Conservation (phyloP, 1,140 invertebrate genomes). For the Meloidogyne exigua region DNA sequence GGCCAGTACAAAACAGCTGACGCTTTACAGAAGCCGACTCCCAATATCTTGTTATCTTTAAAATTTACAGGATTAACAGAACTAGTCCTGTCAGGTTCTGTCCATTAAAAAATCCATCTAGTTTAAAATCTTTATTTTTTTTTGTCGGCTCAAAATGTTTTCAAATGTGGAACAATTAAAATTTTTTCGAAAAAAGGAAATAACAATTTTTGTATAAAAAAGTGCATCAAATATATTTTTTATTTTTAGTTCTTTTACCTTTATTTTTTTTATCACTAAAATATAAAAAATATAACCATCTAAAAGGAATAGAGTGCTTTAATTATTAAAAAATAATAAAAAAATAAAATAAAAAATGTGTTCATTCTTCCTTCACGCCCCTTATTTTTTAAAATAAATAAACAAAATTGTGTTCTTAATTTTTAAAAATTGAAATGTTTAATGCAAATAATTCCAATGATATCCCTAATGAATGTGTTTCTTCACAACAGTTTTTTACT, state of each 20-base stretch:
- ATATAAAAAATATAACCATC: background rate
- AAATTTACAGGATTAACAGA: too few species aligned
- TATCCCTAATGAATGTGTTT: background rate
- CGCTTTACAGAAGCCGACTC: too few species aligned
- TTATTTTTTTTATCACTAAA: constrained; percentile 5
- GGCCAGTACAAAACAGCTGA: too few species aligned
- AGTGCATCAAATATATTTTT: background rate
- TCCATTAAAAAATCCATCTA: too few species aligned
- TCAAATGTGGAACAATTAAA: too few species aligned
- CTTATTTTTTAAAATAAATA: background rate
- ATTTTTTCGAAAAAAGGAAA: too few species aligned
- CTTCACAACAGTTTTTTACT: background rate
- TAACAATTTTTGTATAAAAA: background rate
- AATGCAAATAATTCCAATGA: background rate
- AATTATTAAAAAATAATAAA: background rate
- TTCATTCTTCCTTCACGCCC: background rate
- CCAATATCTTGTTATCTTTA: too few species aligned
- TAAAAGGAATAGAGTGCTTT: background rate
- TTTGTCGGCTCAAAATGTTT: too few species aligned
- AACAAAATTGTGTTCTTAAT: background rate
- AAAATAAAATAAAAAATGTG: background rate
- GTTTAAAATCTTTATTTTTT: too few species aligned
- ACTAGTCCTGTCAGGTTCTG: too few species aligned
- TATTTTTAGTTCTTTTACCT: constrained; percentile 1
- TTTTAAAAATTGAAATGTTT: background rate